Evolutionary conservation across 2,797 vertebrate species (phyloP).

Genomic region (Gambelia wislizenii): DNA sequence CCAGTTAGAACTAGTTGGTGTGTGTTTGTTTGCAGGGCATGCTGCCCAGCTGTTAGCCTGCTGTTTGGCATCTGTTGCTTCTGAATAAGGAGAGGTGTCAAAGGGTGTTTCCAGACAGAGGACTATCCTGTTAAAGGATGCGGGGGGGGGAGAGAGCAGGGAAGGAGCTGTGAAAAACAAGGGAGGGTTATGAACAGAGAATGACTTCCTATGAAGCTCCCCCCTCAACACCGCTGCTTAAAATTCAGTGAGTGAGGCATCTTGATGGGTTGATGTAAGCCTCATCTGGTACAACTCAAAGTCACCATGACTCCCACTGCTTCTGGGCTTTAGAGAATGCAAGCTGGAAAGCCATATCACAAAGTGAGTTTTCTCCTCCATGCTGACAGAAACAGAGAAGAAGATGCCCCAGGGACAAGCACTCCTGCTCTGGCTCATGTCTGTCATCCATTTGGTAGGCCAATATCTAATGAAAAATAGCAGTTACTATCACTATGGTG

Average conservation of each 20-base stretch:
- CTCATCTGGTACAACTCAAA: neutral
- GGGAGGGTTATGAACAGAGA: too few relatives aligned
- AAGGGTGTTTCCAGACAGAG: too few relatives aligned
- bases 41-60: neutral
- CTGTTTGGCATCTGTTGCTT: neutral
- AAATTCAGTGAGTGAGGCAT: too few relatives aligned
- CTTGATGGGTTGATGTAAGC: too few relatives aligned
- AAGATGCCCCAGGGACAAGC: neutral
- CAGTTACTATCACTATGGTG: neutral
- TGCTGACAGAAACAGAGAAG: neutral
- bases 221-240: too few relatives aligned
- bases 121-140: too few relatives aligned
- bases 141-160: too few relatives aligned
- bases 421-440: neutral
- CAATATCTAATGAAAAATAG: neutral
- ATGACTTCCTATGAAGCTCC: too few relatives aligned
- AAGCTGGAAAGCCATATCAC: neutral
- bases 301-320: neutral
- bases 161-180: too few relatives aligned
- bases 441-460: neutral
- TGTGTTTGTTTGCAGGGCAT: neutral
- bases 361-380: neutral
- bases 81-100: neutral
- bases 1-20: neutral
- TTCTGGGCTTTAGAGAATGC: neutral